Evolutionary conservation across 2,797 vertebrate genomes (phyloP).

Genomic region (Acestrorhynchus altus): DNA sequence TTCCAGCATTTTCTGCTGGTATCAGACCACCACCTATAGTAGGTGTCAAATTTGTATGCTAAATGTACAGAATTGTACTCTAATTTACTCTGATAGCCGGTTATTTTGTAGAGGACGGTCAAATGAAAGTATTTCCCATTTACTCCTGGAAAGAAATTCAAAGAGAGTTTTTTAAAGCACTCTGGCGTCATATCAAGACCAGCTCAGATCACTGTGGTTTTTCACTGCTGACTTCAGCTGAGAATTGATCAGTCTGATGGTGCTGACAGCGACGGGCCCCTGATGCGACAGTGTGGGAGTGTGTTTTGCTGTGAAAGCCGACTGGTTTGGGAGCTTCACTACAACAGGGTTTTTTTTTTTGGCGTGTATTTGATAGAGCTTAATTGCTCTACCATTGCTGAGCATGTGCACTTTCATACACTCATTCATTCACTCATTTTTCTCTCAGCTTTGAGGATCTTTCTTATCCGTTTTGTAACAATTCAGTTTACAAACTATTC

Average conservation of each 20-base stretch:
- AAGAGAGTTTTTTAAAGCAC: neutral
- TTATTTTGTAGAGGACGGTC: no score
- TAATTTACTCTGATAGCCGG: no score
- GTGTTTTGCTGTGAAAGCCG: constrained; percentile 46
- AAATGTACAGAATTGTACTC: no score
- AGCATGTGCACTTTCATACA: neutral
- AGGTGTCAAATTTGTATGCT: no score
- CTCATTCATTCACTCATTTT: neutral
- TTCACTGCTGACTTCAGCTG: neutral
- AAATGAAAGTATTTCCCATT: no score
- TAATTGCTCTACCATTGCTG: constrained; percentile 30
- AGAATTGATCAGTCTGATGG: constrained; percentile 41
- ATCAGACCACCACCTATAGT: no score
- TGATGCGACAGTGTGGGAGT: constrained; percentile 38
- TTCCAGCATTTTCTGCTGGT: no score
- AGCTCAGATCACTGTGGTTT: neutral
- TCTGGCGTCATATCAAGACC: neutral
- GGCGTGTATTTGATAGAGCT: neutral
- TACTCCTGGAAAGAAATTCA: neutral
- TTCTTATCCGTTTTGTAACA: constrained; percentile 7
- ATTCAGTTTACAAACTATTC: neutral
- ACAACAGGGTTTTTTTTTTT: neutral
- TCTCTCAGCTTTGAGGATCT: neutral
- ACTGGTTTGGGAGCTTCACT: constrained; percentile 40
- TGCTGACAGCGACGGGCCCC: constrained; percentile 17